Conservation (phyloP, 1,140 invertebrate genomes). For the Drosophila nasuta region DNA sequence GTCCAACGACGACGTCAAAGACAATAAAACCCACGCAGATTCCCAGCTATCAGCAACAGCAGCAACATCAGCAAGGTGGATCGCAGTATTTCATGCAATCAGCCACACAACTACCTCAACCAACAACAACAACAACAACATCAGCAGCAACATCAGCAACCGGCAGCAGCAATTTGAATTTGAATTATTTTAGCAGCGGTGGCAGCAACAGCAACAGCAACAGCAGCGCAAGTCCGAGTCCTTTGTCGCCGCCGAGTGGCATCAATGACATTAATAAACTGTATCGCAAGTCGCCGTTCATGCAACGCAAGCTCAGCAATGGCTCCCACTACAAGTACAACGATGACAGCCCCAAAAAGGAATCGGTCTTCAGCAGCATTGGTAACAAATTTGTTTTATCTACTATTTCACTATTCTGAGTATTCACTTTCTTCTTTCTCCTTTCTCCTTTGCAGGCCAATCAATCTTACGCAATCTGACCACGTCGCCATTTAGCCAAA, state of each 20-base stretch:
- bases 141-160: not conserved
- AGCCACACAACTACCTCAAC: constrained; percentile 83
- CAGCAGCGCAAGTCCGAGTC: constrained; percentile 36
- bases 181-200: constrained; percentile 58
- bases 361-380: constrained; percentile 79
- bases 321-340: constrained; percentile 63
- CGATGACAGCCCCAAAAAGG: constrained; percentile 82
- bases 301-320: constrained; percentile 80
- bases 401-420: too few relatives aligned
- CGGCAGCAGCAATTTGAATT: constrained; percentile 41
- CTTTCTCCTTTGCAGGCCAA: constrained; percentile 56
- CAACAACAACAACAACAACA: constrained; percentile 11
- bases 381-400: constrained; percentile 39
- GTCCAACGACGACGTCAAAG: constrained; percentile 53
- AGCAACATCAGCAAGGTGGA: constrained; percentile 48
- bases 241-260: constrained; percentile 40
- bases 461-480: constrained; percentile 81
- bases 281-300: constrained; percentile 81
- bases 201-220: constrained; percentile 40
- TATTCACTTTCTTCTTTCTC: not conserved
- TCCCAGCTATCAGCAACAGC: constrained; percentile 73
- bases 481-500: constrained; percentile 83
- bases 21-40: constrained; percentile 79
- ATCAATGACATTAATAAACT: constrained; percentile 64
- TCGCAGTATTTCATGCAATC: constrained; percentile 77